Conservation (phyloP, 2,797 vertebrate genomes). For the Chelidonichthys spinosus region DNA sequence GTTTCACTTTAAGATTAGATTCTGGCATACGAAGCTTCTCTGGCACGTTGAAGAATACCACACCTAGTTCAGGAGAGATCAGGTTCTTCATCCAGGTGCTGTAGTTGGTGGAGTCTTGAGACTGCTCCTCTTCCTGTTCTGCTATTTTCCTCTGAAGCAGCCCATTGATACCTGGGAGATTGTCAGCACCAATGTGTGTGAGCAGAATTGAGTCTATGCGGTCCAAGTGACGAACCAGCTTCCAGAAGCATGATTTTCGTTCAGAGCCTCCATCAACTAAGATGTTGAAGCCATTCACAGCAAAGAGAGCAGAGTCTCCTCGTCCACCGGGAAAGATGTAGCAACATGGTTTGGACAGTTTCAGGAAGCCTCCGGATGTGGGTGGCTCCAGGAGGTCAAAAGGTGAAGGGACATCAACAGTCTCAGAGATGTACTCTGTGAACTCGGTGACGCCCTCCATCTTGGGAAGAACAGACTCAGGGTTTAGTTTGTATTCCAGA, state of each 20-base stretch:
- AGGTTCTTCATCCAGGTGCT: slow-evolving; percentile 99
- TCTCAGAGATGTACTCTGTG: slow-evolving; percentile 97
- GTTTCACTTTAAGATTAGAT: slow-evolving; percentile 94
- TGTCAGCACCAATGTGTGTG: slow-evolving; percentile 98
- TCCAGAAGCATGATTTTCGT: slow-evolving; percentile 98
- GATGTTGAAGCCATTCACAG: slow-evolving; percentile 98
- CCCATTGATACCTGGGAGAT: slow-evolving; percentile 97
- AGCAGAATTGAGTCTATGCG: slow-evolving; percentile 96
- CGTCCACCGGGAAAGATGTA: slow-evolving; percentile 98
- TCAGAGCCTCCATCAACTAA: slow-evolving; percentile 97
- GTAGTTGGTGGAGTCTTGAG: slow-evolving; percentile 92
- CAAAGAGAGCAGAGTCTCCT: slow-evolving; percentile 97
- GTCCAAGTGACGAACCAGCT: slow-evolving; percentile 97
- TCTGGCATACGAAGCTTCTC: slow-evolving; percentile 96
- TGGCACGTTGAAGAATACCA: slow-evolving; percentile 98
- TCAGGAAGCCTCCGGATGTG: slow-evolving; percentile 97
- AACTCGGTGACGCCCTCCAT: slow-evolving; percentile 99
- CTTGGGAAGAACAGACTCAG: slow-evolving; percentile 89
- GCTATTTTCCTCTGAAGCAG: slow-evolving; percentile 97
- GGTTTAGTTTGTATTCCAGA: slow-evolving; percentile 92
- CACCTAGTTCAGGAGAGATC: slow-evolving; percentile 97
- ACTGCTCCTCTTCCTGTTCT: slow-evolving; percentile 96
- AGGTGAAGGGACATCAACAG: slow-evolving; percentile 96
- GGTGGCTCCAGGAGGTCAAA: slow-evolving; percentile 98
- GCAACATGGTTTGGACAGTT: slow-evolving; percentile 98